Conservation (phyloP, 2,797 vertebrate species). For the Parauchenoglanis ngamensis region DNA sequence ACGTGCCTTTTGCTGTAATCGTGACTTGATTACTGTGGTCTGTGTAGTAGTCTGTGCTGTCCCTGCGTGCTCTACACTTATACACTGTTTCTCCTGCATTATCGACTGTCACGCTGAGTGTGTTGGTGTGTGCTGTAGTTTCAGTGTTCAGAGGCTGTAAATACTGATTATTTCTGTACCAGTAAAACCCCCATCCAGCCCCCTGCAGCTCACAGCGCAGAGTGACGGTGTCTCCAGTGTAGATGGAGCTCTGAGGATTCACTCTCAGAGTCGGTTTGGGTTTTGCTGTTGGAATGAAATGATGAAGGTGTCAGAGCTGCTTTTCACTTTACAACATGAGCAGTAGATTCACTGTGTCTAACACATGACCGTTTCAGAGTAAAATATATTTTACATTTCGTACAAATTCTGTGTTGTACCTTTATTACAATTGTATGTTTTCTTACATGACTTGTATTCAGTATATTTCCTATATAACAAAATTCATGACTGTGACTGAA, state of each 20-base stretch:
- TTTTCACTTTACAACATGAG: background rate
- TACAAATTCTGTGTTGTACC: too few relatives aligned
- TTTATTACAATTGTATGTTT: too few relatives aligned
- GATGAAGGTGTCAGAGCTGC: background rate
- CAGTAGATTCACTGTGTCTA: conserved; percentile 16
- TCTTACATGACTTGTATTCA: too few relatives aligned
- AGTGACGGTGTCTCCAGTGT: too few relatives aligned
- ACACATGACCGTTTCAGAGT: too few relatives aligned
- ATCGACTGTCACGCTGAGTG: background rate
- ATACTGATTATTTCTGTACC: background rate
- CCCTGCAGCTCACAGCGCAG: background rate
- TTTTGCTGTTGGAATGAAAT: conserved; percentile 4
- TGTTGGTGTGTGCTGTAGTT: background rate
- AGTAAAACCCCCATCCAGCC: background rate
- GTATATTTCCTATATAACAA: too few relatives aligned
- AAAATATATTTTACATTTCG: background rate
- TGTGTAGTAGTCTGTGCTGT: background rate
- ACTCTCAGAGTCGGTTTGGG: background rate
- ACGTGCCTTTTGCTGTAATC: background rate
- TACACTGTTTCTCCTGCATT: background rate
- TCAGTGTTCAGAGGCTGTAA: background rate
- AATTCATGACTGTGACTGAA: too few relatives aligned
- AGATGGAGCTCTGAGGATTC: background rate
- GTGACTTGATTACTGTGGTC: background rate
- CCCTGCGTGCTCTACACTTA: background rate